Evolutionary conservation across 2,797 vertebrate genomes (phyloP).

Genomic region (Merluccius polli): DNA sequence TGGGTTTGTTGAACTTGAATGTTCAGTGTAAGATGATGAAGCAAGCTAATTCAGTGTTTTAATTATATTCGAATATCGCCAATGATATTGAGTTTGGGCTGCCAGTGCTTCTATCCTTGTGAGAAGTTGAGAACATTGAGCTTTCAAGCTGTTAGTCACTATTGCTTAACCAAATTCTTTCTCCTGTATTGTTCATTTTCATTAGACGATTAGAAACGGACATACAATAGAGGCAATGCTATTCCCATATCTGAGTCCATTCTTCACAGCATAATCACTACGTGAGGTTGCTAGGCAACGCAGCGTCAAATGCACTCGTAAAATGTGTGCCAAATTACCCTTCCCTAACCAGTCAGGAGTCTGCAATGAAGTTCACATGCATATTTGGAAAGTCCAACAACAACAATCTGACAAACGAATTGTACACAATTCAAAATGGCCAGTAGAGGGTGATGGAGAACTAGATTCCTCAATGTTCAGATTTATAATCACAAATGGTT

Average conservation of each 20-base stretch:
- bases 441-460: not conserved
- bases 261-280: not conserved
- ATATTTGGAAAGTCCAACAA: not conserved
- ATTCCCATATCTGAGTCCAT: not conserved
- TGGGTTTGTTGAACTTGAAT: no score
- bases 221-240: not conserved
- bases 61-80: not conserved
- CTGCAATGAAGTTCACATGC: not conserved
- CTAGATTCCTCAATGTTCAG: not conserved
- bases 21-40: no score
- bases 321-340: not conserved
- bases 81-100: not conserved
- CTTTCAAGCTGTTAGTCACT: not conserved
- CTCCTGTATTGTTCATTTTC: not conserved
- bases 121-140: not conserved
- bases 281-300: not conserved
- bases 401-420: no score
- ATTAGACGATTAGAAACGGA: not conserved
- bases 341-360: not conserved
- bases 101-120: no score
- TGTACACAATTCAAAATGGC: not conserved
- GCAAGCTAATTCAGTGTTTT: not conserved
- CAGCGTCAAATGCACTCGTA: not conserved
- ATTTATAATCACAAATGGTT: not conserved
- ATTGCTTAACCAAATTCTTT: not conserved